These are phyloP conservation scores for Drosophila nikananu DNA, from an alignment of 1,140 invertebrate species.

Conservation along the genomic window DNA sequence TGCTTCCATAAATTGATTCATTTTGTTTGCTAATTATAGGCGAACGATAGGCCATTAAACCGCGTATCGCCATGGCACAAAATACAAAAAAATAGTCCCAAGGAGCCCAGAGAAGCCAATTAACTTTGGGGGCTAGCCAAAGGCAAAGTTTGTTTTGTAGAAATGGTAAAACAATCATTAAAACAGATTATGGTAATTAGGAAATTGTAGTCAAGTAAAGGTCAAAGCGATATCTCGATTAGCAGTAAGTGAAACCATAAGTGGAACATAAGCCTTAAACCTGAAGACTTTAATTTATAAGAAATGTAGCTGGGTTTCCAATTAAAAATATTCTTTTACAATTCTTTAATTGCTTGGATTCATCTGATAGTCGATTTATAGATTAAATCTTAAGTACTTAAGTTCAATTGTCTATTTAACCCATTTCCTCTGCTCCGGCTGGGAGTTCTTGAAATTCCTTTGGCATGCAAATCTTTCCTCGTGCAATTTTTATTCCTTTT, in stretches of 20 bases:
- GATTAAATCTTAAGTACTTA: slow-evolving; percentile 2
- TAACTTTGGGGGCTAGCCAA: slow-evolving; percentile 35
- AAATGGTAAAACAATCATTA: slow-evolving; percentile 61
- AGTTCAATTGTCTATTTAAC: slow-evolving; percentile 11
- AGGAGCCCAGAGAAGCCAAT: slow-evolving; percentile 17
- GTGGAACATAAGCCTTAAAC: no score
- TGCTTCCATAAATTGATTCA: slow-evolving; percentile 44
- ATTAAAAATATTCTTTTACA: neutral
- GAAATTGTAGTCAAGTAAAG: slow-evolving; percentile 17
- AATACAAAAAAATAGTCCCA: neutral
- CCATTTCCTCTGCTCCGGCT: neutral
- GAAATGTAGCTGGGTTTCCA: neutral
- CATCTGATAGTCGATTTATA: neutral
- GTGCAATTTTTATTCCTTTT: slow-evolving; percentile 5
- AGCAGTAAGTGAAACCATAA: slow-evolving; percentile 19
- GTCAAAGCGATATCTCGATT: slow-evolving; percentile 13
- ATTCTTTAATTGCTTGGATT: neutral
- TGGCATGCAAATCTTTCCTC: slow-evolving; percentile 35
- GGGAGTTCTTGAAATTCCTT: slow-evolving; percentile 10
- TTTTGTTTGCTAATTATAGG: slow-evolving; percentile 62
- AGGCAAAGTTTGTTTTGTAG: slow-evolving; percentile 23
- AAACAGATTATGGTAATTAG: slow-evolving; percentile 64
- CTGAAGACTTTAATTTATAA: neutral
- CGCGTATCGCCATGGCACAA: slow-evolving; percentile 34
- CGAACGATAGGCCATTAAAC: slow-evolving; percentile 58